Conservation (phyloP, 1,140 invertebrate genomes). For the Leptonema lineaticorne region DNA sequence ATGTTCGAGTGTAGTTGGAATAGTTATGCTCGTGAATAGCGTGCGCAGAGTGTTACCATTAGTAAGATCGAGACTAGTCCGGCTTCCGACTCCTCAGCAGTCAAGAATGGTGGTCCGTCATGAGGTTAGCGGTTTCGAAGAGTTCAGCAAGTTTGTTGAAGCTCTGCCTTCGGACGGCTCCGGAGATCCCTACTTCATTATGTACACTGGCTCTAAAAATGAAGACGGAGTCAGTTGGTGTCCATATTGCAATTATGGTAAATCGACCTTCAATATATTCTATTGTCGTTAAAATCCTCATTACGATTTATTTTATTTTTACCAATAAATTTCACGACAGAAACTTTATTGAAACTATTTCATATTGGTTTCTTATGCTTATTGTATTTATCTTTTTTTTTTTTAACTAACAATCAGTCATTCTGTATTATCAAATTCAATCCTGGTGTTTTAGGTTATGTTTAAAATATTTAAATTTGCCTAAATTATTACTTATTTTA, state of each 20-base stretch:
- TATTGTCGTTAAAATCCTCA: neutral
- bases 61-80: too few relatives aligned
- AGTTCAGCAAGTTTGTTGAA: slow-evolving; percentile 33
- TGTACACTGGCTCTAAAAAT: slow-evolving; percentile 67
- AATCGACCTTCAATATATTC: slow-evolving; percentile 3
- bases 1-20: neutral
- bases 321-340: neutral
- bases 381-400: neutral
- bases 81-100: too few relatives aligned
- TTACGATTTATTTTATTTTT: neutral
- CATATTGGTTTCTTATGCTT: neutral
- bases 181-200: slow-evolving; percentile 54
- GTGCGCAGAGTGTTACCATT: neutral
- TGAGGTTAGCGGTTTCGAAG: slow-evolving; percentile 31
- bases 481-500: too few relatives aligned
- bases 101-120: slow-evolving; percentile 36
- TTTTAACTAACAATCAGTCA: slow-evolving; percentile 32
- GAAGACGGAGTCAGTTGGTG: slow-evolving; percentile 72
- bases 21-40: neutral
- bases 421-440: slow-evolving; percentile 45
- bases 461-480: neutral
- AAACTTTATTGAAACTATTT: neutral
- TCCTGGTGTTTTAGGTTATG: slow-evolving; percentile 40
- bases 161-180: neutral
- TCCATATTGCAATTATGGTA: slow-evolving; percentile 69